These are phyloP conservation scores for Trachelus stipa DNA, from an alignment of 2,888 invertebrate genomes.

Conservation along the genomic window DNA sequence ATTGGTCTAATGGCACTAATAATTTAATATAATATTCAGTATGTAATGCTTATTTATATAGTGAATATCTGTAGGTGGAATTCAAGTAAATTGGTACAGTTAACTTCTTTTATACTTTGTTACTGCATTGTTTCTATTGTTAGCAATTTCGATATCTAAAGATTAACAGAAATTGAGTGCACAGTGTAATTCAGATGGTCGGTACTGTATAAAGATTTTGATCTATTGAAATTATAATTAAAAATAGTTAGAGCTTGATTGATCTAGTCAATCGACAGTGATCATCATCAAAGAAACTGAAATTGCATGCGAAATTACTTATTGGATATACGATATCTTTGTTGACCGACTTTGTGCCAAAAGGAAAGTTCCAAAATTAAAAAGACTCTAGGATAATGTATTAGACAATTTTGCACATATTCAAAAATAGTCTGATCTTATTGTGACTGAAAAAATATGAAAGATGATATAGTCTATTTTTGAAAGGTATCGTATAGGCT, in stretches of 20 bases:
- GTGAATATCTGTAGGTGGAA: too few species aligned
- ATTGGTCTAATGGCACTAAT: not conserved
- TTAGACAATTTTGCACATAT: too few species aligned
- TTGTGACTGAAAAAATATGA: slow-evolving; percentile 3
- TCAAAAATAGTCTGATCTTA: not conserved
- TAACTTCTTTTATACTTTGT: not conserved
- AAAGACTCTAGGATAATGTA: too few species aligned
- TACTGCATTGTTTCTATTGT: not conserved
- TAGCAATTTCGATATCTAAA: not conserved
- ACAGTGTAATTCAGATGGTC: not conserved
- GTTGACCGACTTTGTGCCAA: too few species aligned
- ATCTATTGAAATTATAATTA: not conserved
- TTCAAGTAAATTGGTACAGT: too few species aligned
- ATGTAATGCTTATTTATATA: not conserved
- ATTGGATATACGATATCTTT: too few species aligned
- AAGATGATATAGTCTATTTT: too few species aligned
- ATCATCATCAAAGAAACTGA: not conserved
- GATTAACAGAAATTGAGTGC: too few species aligned
- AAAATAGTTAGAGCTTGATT: not conserved
- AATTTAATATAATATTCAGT: not conserved
- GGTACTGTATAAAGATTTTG: not conserved
- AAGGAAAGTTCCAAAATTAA: too few species aligned
- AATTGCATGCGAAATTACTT: too few species aligned
- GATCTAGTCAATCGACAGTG: not conserved
- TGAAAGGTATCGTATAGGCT: too few species aligned